A percentile compares a stretch with the other conserved stretches of the same genome.
Evolutionary conservation across 2,888 invertebrate genomes (phyloP).

Genomic region (Dyspetes luteomarginatus): DNA sequence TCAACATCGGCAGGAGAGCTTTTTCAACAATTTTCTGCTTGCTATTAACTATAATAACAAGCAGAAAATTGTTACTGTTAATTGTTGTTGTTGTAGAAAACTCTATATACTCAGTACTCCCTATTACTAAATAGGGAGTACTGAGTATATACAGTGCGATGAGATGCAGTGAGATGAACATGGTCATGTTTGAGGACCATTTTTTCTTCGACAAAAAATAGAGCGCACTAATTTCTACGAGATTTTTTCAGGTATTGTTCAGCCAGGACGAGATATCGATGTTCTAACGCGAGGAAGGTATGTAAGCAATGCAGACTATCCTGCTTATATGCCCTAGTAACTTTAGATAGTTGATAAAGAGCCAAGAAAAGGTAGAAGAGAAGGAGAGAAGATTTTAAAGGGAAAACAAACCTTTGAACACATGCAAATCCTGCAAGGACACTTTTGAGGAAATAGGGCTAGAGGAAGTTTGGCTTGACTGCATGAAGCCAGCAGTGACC

Average conservation of each 20-base stretch:
- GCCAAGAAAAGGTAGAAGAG: not conserved
- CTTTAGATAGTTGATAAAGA: too few relatives aligned
- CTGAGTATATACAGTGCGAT: not conserved
- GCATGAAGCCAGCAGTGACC: not conserved
- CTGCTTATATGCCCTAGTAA: too few relatives aligned
- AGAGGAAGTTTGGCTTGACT: not conserved
- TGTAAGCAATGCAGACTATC: too few relatives aligned
- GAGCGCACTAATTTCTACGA: not conserved
- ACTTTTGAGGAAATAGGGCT: not conserved
- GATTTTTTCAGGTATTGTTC: not conserved
- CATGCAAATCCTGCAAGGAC: not conserved
- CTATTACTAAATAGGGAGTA: not conserved
- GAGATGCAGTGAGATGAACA: not conserved
- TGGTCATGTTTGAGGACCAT: not conserved
- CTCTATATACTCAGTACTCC: too few relatives aligned
- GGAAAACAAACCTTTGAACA: slow-evolving; percentile 15
- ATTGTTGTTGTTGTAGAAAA: too few relatives aligned
- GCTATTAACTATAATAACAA: too few relatives aligned
- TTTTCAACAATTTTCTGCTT: too few relatives aligned
- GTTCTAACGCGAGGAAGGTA: too few relatives aligned
- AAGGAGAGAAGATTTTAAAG: not conserved
- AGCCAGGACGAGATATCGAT: too few relatives aligned
- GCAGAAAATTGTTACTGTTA: too few relatives aligned
- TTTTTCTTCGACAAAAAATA: not conserved
- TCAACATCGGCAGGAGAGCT: not conserved